Evolutionary conservation across 2,113 vertebrate species (phyloP), one percentile per base, ranked within the genome.

Genomic region (Erpornis zantholeuca): DNA sequence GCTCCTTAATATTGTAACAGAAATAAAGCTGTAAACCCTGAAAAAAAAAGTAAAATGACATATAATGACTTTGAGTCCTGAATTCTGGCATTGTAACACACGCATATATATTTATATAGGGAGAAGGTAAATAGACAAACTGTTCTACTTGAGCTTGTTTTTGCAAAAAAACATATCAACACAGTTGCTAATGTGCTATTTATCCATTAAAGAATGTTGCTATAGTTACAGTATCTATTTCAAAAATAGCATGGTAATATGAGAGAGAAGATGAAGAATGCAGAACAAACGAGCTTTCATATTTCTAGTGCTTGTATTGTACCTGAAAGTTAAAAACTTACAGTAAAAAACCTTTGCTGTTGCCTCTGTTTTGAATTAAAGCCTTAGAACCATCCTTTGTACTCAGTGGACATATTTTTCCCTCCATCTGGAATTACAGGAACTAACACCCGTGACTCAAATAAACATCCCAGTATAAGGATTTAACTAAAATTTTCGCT

Each of bases 201-300:
- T 95, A 82, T 88, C 90, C 79, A 93, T 95, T 96, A 93, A 96
- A 92, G 60, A 96, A 96, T 92, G 96, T 96, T 95, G 86, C 96
- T 95, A 95, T 95, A 95, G 94, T 75, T 95, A 97, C 96, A 95
- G 70, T 81, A 93, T 78, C 80, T 94, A 90, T 94, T 93, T 64
- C 90, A 95, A 94, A 96, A 96, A 96, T 88, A 97, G 86, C 71
- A 82, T 90, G 57, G 86, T 90, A 90, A 88, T 81, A 68, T 75
- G 76, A 90, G 69, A 78, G 66, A 78, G 23, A 24, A 49, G 47
- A 49, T 24, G 47, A 49, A 49, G 47, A 92, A 90, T 71, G 63
- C 49, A 92, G 86, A 88, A 94, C 45, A 96, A 96, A 92, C 76
- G 94, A 90, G 76, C 56, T 76, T 96, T 88, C 77, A 53, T 78